Evolutionary conservation across 1,140 invertebrate genomes (phyloP).

Genomic region (Apocrypta bakeri): DNA sequence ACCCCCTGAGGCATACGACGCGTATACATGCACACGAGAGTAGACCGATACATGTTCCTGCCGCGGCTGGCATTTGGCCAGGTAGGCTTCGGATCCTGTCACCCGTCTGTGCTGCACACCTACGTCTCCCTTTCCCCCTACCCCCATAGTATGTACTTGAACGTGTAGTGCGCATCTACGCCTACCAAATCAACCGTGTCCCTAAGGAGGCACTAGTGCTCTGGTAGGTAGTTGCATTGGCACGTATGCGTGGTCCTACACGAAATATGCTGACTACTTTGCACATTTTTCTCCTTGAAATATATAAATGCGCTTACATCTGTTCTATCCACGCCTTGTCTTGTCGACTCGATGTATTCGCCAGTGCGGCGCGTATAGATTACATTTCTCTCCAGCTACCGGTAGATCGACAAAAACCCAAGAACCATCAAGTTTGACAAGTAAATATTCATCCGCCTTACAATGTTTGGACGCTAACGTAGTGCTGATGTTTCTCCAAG

Average conservation of each 20-base stretch:
- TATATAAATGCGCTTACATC: too few relatives aligned
- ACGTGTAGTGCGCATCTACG: constrained; percentile 29
- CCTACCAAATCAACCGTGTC: constrained; percentile 52
- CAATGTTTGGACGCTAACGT: constrained; percentile 15
- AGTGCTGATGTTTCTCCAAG: background rate
- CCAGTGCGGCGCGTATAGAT: too few relatives aligned
- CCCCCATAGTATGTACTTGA: background rate
- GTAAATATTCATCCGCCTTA: background rate
- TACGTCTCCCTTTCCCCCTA: background rate
- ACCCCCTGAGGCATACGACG: constrained; percentile 55
- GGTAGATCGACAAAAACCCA: too few relatives aligned
- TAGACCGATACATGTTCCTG: constrained; percentile 54
- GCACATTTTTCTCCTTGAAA: background rate
- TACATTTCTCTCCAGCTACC: too few relatives aligned
- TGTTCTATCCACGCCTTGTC: too few relatives aligned
- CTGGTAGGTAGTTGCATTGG: background rate
- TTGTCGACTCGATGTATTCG: too few relatives aligned
- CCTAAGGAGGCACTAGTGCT: background rate
- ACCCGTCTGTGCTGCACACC: constrained; percentile 51
- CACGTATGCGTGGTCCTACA: background rate
- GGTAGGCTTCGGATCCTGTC: constrained; percentile 68
- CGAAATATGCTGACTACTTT: background rate
- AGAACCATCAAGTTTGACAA: background rate
- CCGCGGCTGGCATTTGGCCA: constrained; percentile 66
- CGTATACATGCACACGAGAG: constrained; percentile 58